Base-by-base conservation (phyloP, 2,888 invertebrate species). In the Alsophila aescularia region DNA sequence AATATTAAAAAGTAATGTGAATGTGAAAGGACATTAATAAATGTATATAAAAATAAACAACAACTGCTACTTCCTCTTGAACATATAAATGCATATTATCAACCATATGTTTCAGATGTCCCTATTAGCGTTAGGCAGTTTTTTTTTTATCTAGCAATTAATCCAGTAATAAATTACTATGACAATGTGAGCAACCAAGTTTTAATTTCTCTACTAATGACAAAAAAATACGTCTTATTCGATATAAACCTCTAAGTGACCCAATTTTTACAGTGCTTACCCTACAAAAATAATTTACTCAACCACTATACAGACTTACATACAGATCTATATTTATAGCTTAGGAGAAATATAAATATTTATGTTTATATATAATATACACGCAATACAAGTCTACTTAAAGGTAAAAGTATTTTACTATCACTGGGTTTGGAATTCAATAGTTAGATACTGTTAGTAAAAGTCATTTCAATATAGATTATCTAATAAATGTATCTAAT, bases 211-310 rank as follows among this genome's bases (percentile, higher is more conserved):
- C 80, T 82, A 82, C 79, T 73, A 79, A 73, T 69, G 50, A 75
- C 73, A 71, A 70, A 81, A 81, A 75, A 74, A 71, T 77, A 83
- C 73, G 73, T 75, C 73, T 81, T 83, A 85, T 61, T 70, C 62
- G 49, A 75, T 83, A 88, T 83, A 85, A 85, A 87, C 83, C 80
- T 80, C 88, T 89, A 89, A 65, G 84, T 87, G 85, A 78, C 68
- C 77, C 72, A 69, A 55, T 89, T 89, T 90, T 52, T 90, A 90
- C 90, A 90, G 85, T 90, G 88, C 82, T 88, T 88, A 90, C 53
- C 67, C 90, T 90, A 90, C 81, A 90, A 89, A 90, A 91, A 91
- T 91, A 90, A 91, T 90, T 91, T 91, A 90, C 72, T 85, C 77
- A 79, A 86, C 79, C 79, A 79, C 86, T 90, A 87, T 90, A 90